phyloP scores from a whole-genome alignment of 2,888 invertebrate species.

The Parochlus steinenii region DNA sequence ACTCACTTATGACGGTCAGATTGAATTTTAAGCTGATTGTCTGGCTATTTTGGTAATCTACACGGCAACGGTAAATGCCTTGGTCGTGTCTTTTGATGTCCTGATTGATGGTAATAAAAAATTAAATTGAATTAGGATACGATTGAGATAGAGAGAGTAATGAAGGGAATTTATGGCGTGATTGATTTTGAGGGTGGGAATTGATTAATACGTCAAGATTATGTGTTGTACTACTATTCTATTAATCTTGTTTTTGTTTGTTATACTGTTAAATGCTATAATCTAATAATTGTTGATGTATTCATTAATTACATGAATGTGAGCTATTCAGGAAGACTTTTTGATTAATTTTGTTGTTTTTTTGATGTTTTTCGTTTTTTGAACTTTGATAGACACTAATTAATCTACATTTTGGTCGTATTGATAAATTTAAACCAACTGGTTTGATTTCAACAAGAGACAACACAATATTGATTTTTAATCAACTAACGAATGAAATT shows the following conservation, averaged over 20 bases:
- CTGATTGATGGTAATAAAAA: conserved; percentile 33
- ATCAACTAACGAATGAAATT: too few species aligned
- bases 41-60: conserved; percentile 37
- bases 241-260: not conserved
- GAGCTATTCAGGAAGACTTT: too few species aligned
- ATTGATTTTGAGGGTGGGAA: not conserved
- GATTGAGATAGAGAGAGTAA: conserved; percentile 25
- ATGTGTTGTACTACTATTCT: not conserved
- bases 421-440: too few species aligned
- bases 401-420: conserved; percentile 12
- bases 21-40: conserved; percentile 37
- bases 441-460: too few species aligned
- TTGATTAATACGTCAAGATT: not conserved
- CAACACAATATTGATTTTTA: too few species aligned
- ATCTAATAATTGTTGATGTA: too few species aligned
- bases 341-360: too few species aligned
- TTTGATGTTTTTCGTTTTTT: too few species aligned
- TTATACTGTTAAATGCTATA: not conserved
- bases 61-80: conserved; percentile 37
- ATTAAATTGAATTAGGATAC: too few species aligned
- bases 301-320: too few species aligned
- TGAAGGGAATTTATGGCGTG: conserved; percentile 21
- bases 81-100: conserved; percentile 37
- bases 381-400: conserved; percentile 7
- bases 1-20: conserved; percentile 38